Conservation (phyloP, 2,797 vertebrate genomes). For the Cyprinodon diabolis region DNA sequence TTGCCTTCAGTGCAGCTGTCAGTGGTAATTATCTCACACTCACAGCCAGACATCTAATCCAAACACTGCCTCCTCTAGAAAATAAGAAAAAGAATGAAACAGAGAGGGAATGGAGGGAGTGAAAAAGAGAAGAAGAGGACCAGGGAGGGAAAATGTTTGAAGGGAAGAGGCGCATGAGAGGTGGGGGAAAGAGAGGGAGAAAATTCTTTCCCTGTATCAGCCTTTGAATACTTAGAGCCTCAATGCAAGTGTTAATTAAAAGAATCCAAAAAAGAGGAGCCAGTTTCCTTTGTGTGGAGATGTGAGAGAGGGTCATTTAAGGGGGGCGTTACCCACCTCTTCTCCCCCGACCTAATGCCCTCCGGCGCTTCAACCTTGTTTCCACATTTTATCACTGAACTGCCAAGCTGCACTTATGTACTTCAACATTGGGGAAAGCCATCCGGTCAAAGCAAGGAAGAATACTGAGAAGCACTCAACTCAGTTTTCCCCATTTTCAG, state of each 20-base stretch:
- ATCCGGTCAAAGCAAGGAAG: constrained; percentile 75
- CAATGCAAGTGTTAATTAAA: constrained; percentile 90
- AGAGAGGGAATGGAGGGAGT: constrained; percentile 69
- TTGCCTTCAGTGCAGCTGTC: constrained; percentile 96
- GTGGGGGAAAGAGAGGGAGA: constrained; percentile 52
- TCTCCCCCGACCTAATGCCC: constrained; percentile 74
- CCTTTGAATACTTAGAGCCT: constrained; percentile 74
- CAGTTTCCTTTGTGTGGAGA: constrained; percentile 81
- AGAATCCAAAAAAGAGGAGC: constrained; percentile 86
- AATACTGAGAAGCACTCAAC: constrained; percentile 74
- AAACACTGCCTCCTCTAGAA: constrained; percentile 78
- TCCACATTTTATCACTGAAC: constrained; percentile 75
- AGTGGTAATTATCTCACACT: constrained; percentile 98
- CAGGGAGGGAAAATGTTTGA: constrained; percentile 58
- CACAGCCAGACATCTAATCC: constrained; percentile 82
- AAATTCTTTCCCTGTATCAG: constrained; percentile 77
- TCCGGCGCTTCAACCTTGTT: constrained; percentile 76
- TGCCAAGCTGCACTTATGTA: constrained; percentile 77
- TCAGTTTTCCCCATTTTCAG: constrained; percentile 58
- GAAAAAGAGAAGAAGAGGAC: constrained; percentile 61
- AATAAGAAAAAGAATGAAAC: constrained; percentile 70
- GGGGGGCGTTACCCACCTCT: constrained; percentile 78
- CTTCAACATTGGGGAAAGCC: constrained; percentile 76
- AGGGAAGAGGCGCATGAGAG: constrained; percentile 48
- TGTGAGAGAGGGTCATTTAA: constrained; percentile 76